Conservation (phyloP, 2,113 vertebrate genomes). For the Larimichthys polyactis region DNA sequence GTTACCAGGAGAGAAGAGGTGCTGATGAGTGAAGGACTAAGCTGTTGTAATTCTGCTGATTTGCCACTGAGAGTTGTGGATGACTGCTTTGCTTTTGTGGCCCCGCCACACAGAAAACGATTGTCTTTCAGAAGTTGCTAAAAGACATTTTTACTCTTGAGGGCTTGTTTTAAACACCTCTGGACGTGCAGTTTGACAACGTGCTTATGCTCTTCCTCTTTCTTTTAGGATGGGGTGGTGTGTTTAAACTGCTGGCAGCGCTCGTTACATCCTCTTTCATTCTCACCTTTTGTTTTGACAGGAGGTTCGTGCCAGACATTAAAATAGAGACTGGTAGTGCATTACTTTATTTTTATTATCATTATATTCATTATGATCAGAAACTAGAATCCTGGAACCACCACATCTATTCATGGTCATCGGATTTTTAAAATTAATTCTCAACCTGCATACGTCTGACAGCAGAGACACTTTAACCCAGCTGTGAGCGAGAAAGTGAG, state of each 20-base stretch:
- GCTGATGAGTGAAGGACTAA: too few species aligned
- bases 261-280: neutral
- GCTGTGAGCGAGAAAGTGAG: constrained; percentile 14
- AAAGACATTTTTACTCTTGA: too few species aligned
- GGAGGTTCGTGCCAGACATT: too few species aligned
- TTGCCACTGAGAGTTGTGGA: too few species aligned
- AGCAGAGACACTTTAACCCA: constrained; percentile 18
- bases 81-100: too few species aligned
- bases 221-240: neutral
- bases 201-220: neutral
- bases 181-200: neutral
- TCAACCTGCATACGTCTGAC: constrained; percentile 40
- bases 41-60: too few species aligned
- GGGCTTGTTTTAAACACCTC: constrained; percentile 1
- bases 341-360: too few species aligned
- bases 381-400: neutral
- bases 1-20: too few species aligned
- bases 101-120: too few species aligned
- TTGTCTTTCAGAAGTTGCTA: too few species aligned
- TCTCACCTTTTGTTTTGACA: neutral
- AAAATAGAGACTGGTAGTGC: neutral
- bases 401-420: neutral
- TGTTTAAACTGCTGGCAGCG: neutral
- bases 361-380: too few species aligned
- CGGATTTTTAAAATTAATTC: constrained; percentile 30